phyloP scores from a whole-genome alignment of 2,797 vertebrate genomes.

The Lates japonicus region DNA sequence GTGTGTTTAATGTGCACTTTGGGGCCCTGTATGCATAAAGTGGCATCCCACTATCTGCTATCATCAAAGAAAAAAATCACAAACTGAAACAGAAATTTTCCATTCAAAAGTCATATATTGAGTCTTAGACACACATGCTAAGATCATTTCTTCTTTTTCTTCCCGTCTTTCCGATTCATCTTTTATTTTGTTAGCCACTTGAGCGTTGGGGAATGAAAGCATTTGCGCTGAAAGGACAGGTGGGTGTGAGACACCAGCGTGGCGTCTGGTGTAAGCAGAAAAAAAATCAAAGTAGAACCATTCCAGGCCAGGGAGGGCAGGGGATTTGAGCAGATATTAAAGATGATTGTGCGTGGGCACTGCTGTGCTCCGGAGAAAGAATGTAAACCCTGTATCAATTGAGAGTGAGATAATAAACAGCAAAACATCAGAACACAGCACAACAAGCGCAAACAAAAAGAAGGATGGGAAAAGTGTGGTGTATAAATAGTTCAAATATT shows the following conservation, averaged over 20 bases:
- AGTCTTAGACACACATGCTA: conserved; percentile 55
- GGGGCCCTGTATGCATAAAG: conserved; percentile 20
- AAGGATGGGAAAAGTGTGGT: conserved; percentile 52
- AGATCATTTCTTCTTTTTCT: conserved; percentile 46
- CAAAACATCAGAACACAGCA: conserved; percentile 76
- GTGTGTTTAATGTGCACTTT: conserved; percentile 33
- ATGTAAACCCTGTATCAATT: conserved; percentile 84
- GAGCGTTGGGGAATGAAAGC: conserved; percentile 68
- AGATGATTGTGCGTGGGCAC: conserved; percentile 86
- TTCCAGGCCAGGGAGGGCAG: conserved; percentile 74
- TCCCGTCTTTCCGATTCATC: conserved; percentile 50
- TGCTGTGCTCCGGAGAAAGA: conserved; percentile 79
- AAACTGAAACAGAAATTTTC: conserved; percentile 48
- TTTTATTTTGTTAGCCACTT: conserved; percentile 70
- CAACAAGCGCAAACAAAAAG: conserved; percentile 77
- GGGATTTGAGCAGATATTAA: conserved; percentile 86
- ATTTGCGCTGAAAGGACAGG: conserved; percentile 78
- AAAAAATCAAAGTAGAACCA: conserved; percentile 73
- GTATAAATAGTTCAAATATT: conserved; percentile 86
- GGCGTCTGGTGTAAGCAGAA: conserved; percentile 63
- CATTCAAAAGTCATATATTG: conserved; percentile 49
- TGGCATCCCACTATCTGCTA: conserved; percentile 51
- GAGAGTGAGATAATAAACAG: conserved; percentile 81
- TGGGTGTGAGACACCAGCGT: conserved; percentile 77
- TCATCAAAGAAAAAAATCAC: conserved; percentile 51